Percentiles rank a stretch among this genome's conserved stretches.
Conservation (phyloP, 2,797 vertebrate genomes). For the Anguilla pacifica region DNA sequence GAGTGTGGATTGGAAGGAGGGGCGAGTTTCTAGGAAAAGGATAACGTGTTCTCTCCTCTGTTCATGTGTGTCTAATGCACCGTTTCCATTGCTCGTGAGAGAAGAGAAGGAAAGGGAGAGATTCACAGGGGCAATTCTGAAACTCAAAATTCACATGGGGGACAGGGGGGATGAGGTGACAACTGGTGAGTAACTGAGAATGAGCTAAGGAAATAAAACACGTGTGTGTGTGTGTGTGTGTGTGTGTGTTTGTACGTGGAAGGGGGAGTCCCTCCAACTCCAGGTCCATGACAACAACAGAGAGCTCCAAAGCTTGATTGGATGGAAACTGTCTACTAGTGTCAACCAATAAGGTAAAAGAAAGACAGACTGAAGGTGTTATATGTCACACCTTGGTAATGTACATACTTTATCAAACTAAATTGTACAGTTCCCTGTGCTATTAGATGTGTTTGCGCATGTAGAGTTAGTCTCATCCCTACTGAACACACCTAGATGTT, state of each 20-base stretch:
- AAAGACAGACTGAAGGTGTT: background rate
- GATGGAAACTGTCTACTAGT: too few relatives aligned
- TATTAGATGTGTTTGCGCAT: background rate
- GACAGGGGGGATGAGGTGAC: background rate
- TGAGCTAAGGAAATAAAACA: background rate
- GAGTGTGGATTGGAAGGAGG: background rate
- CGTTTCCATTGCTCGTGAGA: constrained; percentile 27
- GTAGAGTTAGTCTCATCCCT: background rate
- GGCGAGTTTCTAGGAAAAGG: constrained; percentile 42
- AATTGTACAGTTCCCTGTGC: background rate
- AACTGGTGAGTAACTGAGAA: background rate
- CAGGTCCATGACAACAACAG: background rate
- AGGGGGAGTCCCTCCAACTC: background rate
- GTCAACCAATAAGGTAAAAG: background rate
- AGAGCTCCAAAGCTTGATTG: background rate
- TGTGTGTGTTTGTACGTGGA: background rate
- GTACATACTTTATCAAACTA: background rate
- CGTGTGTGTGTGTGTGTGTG: background rate
- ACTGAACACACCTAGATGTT: background rate
- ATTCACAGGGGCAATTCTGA: too few relatives aligned
- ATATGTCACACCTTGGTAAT: background rate
- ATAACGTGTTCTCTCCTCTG: background rate
- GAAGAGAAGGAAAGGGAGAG: background rate
- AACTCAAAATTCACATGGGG: background rate
- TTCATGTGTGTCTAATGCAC: constrained; percentile 23